Evolutionary conservation across 2,797 vertebrate species (phyloP).

Genomic region (Acrossocheilus fasciatus): DNA sequence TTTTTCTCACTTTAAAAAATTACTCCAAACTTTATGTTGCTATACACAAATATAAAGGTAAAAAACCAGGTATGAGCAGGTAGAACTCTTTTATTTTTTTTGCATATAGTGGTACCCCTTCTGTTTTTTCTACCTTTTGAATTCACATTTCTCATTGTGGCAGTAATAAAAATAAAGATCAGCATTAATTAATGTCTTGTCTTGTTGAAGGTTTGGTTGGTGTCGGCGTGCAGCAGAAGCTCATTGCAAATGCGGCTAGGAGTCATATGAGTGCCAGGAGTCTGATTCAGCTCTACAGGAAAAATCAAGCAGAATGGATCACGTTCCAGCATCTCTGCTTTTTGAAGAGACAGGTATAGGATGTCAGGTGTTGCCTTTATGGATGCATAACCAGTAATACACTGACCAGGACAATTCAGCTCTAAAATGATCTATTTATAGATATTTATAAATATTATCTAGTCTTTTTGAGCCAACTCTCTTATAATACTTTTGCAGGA

Average conservation of each 20-base stretch:
- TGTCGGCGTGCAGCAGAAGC: slow-evolving; percentile 71
- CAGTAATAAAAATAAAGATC: not conserved
- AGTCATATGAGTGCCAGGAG: slow-evolving; percentile 66
- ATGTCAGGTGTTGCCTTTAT: not conserved
- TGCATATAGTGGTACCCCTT: not conserved
- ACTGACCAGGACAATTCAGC: not conserved
- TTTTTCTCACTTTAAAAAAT: not conserved
- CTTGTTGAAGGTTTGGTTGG: slow-evolving; percentile 77
- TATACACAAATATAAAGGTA: too few relatives aligned
- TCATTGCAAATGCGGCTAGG: slow-evolving; percentile 62
- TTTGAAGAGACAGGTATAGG: slow-evolving; percentile 86
- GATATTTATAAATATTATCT: not conserved
- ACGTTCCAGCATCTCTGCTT: slow-evolving; percentile 88
- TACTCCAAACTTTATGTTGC: too few relatives aligned
- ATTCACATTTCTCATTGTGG: not conserved
- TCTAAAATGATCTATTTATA: not conserved
- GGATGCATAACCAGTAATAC: not conserved
- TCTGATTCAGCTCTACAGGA: slow-evolving; percentile 75
- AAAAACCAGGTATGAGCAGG: too few relatives aligned
- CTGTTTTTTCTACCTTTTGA: not conserved
- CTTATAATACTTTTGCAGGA: not conserved
- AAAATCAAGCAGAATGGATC: slow-evolving; percentile 72
- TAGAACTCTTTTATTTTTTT: not conserved
- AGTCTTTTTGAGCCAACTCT: not conserved
- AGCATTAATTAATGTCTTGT: not conserved